phyloP scores from a whole-genome alignment of 1,140 invertebrate genomes.

The Copidosoma floridanum region DNA sequence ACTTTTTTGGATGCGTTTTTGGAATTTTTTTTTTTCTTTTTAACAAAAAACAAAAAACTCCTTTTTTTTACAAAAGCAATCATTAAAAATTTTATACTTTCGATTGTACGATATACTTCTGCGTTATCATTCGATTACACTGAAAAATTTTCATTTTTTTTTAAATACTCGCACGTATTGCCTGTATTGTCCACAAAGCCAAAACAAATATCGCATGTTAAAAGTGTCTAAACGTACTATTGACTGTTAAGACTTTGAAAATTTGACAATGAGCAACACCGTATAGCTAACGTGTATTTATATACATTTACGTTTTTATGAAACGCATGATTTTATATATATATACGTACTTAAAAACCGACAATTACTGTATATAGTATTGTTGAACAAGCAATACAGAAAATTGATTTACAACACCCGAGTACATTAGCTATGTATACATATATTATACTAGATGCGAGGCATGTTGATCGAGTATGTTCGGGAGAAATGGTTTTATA shows the following conservation, averaged over 20 bases:
- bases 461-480: neutral
- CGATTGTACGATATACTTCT: neutral
- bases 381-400: constrained; percentile 1
- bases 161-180: constrained; percentile 21
- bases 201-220: constrained; percentile 51
- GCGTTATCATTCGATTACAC: neutral
- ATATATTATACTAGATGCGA: too few relatives aligned
- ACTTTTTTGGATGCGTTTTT: constrained; percentile 5
- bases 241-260: constrained; percentile 47
- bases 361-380: constrained; percentile 4
- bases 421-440: too few relatives aligned
- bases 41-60: neutral
- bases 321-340: constrained; percentile 15
- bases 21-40: neutral
- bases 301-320: neutral
- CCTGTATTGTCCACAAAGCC: constrained; percentile 16
- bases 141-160: neutral
- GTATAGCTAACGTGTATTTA: too few relatives aligned
- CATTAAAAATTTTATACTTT: neutral
- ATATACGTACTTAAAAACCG: too few relatives aligned
- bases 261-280: constrained; percentile 16
- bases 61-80: neutral
- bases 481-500: neutral
- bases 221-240: constrained; percentile 47
- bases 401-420: too few relatives aligned